These are phyloP conservation scores for Cerceris rybyensis DNA, from an alignment of 2,888 invertebrate genomes.

Conservation along the genomic window DNA sequence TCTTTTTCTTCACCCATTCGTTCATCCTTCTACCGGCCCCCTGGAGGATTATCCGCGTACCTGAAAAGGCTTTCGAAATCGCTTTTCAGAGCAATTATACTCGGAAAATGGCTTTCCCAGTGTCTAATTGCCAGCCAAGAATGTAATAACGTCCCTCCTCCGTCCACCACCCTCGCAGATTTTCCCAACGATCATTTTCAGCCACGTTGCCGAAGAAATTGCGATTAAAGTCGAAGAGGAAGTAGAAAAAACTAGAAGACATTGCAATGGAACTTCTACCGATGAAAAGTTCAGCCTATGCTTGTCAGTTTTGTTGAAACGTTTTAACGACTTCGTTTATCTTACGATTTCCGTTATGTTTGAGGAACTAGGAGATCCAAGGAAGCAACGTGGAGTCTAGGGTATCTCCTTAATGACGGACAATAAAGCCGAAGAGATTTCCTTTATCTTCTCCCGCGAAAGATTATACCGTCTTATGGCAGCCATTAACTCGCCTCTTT, in stretches of 20 bases:
- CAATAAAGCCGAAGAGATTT: slow-evolving; percentile 54
- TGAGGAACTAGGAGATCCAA: too few species aligned
- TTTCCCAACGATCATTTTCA: background rate
- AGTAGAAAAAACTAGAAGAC: too few species aligned
- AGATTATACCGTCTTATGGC: slow-evolving; percentile 43
- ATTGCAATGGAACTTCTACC: too few species aligned
- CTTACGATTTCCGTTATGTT: too few species aligned
- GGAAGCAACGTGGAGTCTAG: background rate
- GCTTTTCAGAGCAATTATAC: slow-evolving; percentile 60
- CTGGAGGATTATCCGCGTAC: slow-evolving; percentile 45
- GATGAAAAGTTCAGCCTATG: too few species aligned
- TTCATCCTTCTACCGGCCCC: slow-evolving; percentile 19
- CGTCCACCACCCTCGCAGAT: background rate
- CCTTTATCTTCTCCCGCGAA: slow-evolving; percentile 24
- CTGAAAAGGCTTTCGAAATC: slow-evolving; percentile 31
- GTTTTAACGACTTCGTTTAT: too few species aligned
- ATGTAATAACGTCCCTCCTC: slow-evolving; percentile 1
- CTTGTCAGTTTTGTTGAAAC: too few species aligned
- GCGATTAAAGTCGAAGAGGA: too few species aligned
- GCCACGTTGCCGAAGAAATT: too few species aligned
- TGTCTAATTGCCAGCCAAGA: slow-evolving; percentile 22
- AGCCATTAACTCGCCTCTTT: slow-evolving; percentile 55
- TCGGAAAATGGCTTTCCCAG: slow-evolving; percentile 42
- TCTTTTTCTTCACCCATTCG: slow-evolving; percentile 15
- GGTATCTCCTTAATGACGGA: slow-evolving; percentile 1